Conservation (phyloP, 1,140 invertebrate species). For the Onthophagus taurus region DNA sequence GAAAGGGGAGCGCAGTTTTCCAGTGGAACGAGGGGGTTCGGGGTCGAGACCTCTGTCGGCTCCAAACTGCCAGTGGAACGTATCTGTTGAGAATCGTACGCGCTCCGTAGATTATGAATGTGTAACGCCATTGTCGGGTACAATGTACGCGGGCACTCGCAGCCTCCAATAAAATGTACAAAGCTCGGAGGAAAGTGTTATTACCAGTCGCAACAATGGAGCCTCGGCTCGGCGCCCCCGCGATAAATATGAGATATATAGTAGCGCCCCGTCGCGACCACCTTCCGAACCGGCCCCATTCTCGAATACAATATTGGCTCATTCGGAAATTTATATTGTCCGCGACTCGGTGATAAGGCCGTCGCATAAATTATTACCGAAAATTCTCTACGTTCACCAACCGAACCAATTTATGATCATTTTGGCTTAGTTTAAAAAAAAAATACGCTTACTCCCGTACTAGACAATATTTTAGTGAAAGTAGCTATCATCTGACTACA, state of each 20-base stretch:
- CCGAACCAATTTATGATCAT: too few species aligned
- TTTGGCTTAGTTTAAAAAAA: too few species aligned
- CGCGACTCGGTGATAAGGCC: conserved; percentile 34
- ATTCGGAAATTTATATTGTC: conserved; percentile 35
- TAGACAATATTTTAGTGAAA: too few species aligned
- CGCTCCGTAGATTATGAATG: conserved; percentile 27
- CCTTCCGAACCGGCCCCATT: conserved; percentile 15
- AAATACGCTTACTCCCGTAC: too few species aligned
- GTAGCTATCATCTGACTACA: too few species aligned
- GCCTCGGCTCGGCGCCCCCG: conserved; percentile 12
- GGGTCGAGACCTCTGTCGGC: too few species aligned
- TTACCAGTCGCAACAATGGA: conserved; percentile 21
- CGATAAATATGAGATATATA: conserved; percentile 33
- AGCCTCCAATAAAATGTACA: conserved; percentile 31
- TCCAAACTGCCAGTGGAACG: too few species aligned
- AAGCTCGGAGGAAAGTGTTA: conserved; percentile 33
- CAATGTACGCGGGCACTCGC: conserved; percentile 24
- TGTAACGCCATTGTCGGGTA: conserved; percentile 29
- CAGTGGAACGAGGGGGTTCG: too few species aligned
- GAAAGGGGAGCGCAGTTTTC: too few species aligned
- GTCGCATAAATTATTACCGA: conserved; percentile 34
- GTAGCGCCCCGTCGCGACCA: conserved; percentile 21
- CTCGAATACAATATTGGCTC: conserved; percentile 28
- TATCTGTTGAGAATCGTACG: background rate
- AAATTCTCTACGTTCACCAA: too few species aligned